Percentiles rank a stretch among this genome's conserved stretches.
These are phyloP conservation scores for Etheostoma spectabile DNA, from an alignment of 2,113 vertebrate species.

Conservation along the genomic window DNA sequence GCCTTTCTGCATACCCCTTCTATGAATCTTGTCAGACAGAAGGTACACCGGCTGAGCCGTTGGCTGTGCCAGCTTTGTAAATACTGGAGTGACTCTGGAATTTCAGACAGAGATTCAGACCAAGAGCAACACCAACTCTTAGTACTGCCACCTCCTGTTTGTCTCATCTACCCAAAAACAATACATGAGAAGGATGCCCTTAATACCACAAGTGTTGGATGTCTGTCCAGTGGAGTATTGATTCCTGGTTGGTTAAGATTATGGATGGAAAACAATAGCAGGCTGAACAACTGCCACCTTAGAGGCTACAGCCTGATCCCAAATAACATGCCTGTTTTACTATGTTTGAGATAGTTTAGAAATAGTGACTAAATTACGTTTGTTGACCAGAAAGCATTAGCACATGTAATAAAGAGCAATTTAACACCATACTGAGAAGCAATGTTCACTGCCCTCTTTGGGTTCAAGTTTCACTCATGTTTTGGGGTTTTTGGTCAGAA, in stretches of 20 bases:
- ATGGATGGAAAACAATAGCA: constrained; percentile 28
- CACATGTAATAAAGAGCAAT: too few species aligned
- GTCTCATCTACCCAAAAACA: constrained; percentile 41
- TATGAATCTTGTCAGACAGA: constrained; percentile 62
- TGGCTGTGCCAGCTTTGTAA: constrained; percentile 48
- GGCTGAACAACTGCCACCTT: constrained; percentile 12
- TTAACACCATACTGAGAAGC: too few species aligned
- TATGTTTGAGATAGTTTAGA: too few species aligned
- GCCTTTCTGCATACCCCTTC: constrained; percentile 19
- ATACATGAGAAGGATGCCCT: constrained; percentile 49
- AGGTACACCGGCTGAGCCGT: constrained; percentile 17
- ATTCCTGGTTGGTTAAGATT: constrained; percentile 35
- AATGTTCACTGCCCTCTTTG: too few species aligned
- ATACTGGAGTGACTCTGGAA: constrained; percentile 64
- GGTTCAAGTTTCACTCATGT: too few species aligned
- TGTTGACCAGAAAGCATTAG: too few species aligned
- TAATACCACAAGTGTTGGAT: constrained; percentile 28
- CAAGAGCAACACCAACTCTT: constrained; percentile 65
- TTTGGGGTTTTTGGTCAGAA: too few species aligned
- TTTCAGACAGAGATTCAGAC: constrained; percentile 69
- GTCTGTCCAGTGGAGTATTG: constrained; percentile 18
- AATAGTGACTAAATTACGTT: too few species aligned
- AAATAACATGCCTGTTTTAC: too few species aligned
- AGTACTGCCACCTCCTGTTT: constrained; percentile 24
- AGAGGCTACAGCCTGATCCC: constrained; percentile 3